These are phyloP conservation scores for Rutilus rutilus DNA, from an alignment of 2,113 vertebrate genomes.

Conservation along the genomic window DNA sequence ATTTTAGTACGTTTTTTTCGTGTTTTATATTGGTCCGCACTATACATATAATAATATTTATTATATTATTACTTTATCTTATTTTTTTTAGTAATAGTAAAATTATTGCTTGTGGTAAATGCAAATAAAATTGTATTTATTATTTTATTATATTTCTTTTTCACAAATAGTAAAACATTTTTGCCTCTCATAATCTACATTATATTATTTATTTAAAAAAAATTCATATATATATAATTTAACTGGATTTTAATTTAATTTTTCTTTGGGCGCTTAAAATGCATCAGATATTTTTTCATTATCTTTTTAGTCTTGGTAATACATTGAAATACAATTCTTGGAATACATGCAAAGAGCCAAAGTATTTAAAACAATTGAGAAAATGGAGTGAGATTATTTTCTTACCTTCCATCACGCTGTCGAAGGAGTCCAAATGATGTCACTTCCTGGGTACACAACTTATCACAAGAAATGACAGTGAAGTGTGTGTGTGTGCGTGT, in stretches of 20 bases:
- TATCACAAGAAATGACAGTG: no score
- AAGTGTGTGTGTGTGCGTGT: no score
- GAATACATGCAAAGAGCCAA: no score
- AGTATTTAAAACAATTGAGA: not conserved
- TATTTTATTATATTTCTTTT: no score
- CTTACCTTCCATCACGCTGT: not conserved
- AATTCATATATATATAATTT: not conserved
- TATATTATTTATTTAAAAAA: not conserved
- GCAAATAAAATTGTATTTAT: no score
- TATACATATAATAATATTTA: not conserved
- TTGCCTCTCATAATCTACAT: no score
- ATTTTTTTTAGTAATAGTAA: no score
- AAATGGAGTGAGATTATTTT: not conserved
- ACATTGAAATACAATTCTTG: no score
- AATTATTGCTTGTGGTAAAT: no score
- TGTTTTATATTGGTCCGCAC: not conserved
- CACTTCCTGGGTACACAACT: not conserved
- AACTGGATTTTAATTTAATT: not conserved
- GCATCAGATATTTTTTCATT: not conserved
- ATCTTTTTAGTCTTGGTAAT: not conserved
- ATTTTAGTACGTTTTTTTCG: not conserved
- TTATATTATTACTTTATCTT: no score
- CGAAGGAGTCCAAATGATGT: not conserved
- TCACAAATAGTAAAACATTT: no score
- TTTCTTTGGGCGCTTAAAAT: not conserved